Evolutionary conservation across 2,888 invertebrate species (phyloP).

Genomic region (Encarsia formosa): DNA sequence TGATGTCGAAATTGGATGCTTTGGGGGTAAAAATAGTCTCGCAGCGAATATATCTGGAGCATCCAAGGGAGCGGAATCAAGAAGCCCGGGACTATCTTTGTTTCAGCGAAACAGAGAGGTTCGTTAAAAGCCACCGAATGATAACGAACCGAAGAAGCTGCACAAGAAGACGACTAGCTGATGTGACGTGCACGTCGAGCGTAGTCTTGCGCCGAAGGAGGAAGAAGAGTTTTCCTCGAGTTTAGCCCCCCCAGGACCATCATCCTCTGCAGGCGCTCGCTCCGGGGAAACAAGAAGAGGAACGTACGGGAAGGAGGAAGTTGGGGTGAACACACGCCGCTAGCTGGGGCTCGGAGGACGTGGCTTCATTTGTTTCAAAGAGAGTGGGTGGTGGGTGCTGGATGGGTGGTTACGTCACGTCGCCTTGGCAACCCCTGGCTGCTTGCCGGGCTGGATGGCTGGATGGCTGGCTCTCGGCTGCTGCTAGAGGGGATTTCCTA

Average conservation of each 20-base stretch:
- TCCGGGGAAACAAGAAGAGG: conserved; percentile 23
- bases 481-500: conserved; percentile 49
- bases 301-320: conserved; percentile 29
- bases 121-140: no score
- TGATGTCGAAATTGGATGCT: no score
- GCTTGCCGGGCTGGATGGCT: conserved; percentile 41
- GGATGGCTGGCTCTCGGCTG: no score
- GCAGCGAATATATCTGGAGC: no score
- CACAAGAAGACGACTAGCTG: conserved; percentile 8
- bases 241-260: conserved; percentile 42
- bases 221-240: conserved; percentile 41
- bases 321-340: conserved; percentile 17
- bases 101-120: no score
- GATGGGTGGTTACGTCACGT: conserved; percentile 51
- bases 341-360: conserved; percentile 33
- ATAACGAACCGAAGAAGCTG: no score
- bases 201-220: background rate
- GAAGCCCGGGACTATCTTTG: no score
- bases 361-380: conserved; percentile 52
- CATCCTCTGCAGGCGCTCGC: conserved; percentile 35
- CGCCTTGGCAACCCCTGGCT: conserved; percentile 47
- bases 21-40: no score
- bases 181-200: conserved; percentile 2
- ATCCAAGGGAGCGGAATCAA: no score
- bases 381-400: conserved; percentile 30